Conservation (phyloP, 2,797 vertebrate species). For the Oreonectes daqikongensis region DNA sequence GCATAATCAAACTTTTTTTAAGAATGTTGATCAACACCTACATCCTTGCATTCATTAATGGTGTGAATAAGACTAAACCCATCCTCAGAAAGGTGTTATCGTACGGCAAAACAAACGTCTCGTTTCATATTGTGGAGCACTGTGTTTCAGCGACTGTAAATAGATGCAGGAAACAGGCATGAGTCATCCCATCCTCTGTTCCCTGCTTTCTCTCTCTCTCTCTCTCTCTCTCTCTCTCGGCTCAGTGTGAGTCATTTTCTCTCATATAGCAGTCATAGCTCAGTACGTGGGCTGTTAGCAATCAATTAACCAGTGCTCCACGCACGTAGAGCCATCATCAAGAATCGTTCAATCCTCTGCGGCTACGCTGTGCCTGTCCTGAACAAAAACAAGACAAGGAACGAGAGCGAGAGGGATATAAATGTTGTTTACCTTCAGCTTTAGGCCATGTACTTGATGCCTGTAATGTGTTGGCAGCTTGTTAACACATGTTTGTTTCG, state of each 20-base stretch:
- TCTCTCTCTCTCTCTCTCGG: constrained; percentile 5
- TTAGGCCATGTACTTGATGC: constrained; percentile 29
- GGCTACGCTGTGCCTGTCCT: not conserved
- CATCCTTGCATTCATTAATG: not conserved
- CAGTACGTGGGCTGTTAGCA: constrained; percentile 56
- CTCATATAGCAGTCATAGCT: constrained; percentile 55
- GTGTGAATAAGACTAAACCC: constrained; percentile 22
- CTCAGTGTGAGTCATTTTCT: constrained; percentile 65
- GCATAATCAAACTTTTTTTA: constrained; percentile 42
- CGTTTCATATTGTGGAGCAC: constrained; percentile 6
- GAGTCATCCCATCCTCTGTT: constrained; percentile 51
- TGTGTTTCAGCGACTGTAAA: constrained; percentile 52
- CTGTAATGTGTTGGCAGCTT: constrained; percentile 32
- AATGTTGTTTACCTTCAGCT: constrained; percentile 37
- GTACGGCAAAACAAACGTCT: constrained; percentile 10
- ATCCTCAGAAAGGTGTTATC: constrained; percentile 11
- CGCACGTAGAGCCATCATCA: constrained; percentile 21
- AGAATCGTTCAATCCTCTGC: constrained; percentile 21
- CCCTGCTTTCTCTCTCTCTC: constrained; percentile 5
- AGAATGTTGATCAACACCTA: not conserved
- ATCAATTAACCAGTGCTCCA: constrained; percentile 46
- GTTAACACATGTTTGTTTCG: constrained; percentile 38
- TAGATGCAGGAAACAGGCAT: constrained; percentile 48
- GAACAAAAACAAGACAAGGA: constrained; percentile 3
- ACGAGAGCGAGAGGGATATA: not conserved